phyloP scores from a whole-genome alignment of 1,140 invertebrate genomes.

The Drosophila hydei region DNA sequence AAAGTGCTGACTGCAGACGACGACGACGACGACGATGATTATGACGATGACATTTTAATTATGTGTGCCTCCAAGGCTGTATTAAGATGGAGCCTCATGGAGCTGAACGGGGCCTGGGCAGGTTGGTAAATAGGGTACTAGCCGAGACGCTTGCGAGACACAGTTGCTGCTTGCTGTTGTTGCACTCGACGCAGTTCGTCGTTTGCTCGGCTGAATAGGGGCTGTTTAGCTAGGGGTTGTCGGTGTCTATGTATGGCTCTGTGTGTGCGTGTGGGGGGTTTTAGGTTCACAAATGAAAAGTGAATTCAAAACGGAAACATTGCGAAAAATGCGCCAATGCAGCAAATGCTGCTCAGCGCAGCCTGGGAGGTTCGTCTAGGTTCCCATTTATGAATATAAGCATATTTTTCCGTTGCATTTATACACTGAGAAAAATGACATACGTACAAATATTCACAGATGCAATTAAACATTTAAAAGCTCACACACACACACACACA shows the following conservation, averaged over 20 bases:
- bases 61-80: conserved; percentile 67
- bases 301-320: conserved; percentile 81
- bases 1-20: conserved; percentile 69
- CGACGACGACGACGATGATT: no score
- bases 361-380: conserved; percentile 34
- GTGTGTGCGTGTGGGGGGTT: neutral
- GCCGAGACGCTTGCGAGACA: conserved; percentile 75
- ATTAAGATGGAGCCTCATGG: conserved; percentile 14
- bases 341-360: conserved; percentile 55
- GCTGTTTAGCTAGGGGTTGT: neutral
- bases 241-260: neutral
- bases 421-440: conserved; percentile 47
- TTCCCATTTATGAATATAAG: conserved; percentile 23
- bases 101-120: neutral
- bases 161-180: conserved; percentile 48
- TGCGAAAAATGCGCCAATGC: conserved; percentile 79
- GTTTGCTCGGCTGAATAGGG: conserved; percentile 28
- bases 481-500: conserved; percentile 5
- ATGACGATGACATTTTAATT: conserved; percentile 75
- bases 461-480: conserved; percentile 57
- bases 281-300: conserved; percentile 56
- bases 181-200: conserved; percentile 42
- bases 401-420: conserved; percentile 7
- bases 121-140: conserved; percentile 17
- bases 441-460: conserved; percentile 15